A percentile compares a stretch with the other conserved stretches of the same genome.
These are phyloP conservation scores for Kobus ellipsiprymnus DNA, from an alignment of 2,113 vertebrate species.

Conservation along the genomic window DNA sequence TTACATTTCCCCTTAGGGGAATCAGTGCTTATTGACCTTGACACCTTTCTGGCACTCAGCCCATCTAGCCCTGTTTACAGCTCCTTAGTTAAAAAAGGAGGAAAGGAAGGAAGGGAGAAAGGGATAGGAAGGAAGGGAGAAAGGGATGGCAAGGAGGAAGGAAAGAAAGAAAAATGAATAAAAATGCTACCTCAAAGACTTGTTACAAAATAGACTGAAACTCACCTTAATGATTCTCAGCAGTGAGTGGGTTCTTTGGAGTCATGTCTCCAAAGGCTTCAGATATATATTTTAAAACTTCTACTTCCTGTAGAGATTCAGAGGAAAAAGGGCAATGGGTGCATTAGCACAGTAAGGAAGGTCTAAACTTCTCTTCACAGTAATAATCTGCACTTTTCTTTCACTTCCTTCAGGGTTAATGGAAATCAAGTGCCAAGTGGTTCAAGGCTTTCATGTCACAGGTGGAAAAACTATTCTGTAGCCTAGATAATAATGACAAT, in stretches of 20 bases:
- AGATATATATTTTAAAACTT: not conserved
- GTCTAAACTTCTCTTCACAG: not conserved
- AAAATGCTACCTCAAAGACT: not conserved
- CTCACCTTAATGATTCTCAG: not conserved
- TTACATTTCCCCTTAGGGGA: constrained; percentile 57
- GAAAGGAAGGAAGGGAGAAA: not conserved
- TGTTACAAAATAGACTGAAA: not conserved
- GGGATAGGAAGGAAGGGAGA: not conserved
- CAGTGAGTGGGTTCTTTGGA: not conserved
- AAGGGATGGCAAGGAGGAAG: not conserved
- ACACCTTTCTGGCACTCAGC: not conserved
- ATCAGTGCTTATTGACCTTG: constrained; percentile 38
- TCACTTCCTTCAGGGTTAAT: not conserved
- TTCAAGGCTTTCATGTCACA: not conserved
- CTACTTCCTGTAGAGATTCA: not conserved
- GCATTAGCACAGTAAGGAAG: not conserved
- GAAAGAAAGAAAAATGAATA: not conserved
- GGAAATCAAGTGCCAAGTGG: not conserved
- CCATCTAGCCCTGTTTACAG: not conserved
- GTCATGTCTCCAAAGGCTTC: not conserved
- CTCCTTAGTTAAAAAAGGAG: not conserved
- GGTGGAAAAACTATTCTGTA: not conserved
- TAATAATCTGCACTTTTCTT: not conserved
- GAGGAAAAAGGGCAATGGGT: not conserved
- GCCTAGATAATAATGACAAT: not conserved